Conservation (phyloP, 2,113 vertebrate species). For the Rattus rattus region DNA sequence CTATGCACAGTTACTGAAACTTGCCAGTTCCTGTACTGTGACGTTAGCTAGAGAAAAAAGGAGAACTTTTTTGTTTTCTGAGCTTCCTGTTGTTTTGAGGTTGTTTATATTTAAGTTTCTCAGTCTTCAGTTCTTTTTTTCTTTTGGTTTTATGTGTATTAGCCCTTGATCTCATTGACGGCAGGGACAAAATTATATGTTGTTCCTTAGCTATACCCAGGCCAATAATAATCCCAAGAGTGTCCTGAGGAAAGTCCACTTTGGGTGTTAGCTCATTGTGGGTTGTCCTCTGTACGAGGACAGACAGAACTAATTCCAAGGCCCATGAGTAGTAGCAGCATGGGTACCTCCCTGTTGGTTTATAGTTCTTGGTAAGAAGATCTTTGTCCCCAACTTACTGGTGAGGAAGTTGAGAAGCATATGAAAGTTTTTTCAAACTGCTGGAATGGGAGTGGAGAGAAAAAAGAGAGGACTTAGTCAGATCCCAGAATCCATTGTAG, state of each 20-base stretch:
- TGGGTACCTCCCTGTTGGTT: background rate
- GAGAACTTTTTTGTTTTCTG: background rate
- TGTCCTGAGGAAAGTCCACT: background rate
- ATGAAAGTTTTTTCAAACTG: background rate
- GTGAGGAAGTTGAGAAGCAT: background rate
- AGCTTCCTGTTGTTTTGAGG: background rate
- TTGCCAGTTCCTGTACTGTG: background rate
- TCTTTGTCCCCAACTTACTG: background rate
- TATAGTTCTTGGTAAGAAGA: background rate
- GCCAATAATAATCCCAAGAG: background rate
- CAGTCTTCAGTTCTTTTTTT: background rate
- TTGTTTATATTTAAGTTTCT: background rate
- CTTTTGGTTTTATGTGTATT: conserved; percentile 35
- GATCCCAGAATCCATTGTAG: background rate
- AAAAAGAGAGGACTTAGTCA: background rate
- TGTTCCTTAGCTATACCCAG: conserved; percentile 6
- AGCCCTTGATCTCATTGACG: conserved; percentile 5
- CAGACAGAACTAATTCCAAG: background rate
- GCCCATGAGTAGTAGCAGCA: background rate
- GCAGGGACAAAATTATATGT: background rate
- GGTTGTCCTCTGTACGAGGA: background rate
- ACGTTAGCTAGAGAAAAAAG: background rate
- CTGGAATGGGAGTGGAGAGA: background rate
- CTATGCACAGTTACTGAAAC: background rate
- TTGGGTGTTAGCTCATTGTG: background rate